phyloP scores from a whole-genome alignment of 2,797 vertebrate species.

The Paguma larvata region DNA sequence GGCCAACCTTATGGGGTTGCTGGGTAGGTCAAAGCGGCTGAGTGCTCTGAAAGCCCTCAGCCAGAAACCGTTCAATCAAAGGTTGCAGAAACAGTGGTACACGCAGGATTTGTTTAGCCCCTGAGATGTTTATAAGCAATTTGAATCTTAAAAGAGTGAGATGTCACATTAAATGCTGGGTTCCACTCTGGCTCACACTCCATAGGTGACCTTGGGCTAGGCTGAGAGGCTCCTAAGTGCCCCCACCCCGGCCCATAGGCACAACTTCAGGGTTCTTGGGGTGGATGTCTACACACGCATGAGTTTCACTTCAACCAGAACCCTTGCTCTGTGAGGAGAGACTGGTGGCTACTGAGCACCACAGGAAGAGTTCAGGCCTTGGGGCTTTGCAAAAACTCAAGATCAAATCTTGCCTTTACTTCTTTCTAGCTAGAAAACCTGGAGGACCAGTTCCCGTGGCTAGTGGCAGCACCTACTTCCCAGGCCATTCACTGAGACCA shows the following conservation, averaged over 20 bases:
- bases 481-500: background rate
- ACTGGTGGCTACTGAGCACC: background rate
- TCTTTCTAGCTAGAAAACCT: background rate
- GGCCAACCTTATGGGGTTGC: background rate
- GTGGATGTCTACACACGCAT: background rate
- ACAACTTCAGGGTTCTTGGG: background rate
- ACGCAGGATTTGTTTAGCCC: background rate
- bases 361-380: background rate
- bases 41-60: background rate
- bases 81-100: background rate
- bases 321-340: background rate
- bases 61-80: background rate
- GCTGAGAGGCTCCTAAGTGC: no score
- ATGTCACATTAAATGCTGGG: background rate
- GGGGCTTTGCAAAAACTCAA: background rate
- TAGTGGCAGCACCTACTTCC: background rate
- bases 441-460: background rate
- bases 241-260: background rate
- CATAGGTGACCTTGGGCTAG: background rate
- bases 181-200: background rate
- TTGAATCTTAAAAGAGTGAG: background rate
- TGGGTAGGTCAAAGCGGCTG: background rate
- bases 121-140: background rate
- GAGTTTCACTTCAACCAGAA: background rate
- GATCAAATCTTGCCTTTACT: background rate